Evolutionary conservation across 2,888 invertebrate species (phyloP).

Genomic region (Scelioninae gen. 1): DNA sequence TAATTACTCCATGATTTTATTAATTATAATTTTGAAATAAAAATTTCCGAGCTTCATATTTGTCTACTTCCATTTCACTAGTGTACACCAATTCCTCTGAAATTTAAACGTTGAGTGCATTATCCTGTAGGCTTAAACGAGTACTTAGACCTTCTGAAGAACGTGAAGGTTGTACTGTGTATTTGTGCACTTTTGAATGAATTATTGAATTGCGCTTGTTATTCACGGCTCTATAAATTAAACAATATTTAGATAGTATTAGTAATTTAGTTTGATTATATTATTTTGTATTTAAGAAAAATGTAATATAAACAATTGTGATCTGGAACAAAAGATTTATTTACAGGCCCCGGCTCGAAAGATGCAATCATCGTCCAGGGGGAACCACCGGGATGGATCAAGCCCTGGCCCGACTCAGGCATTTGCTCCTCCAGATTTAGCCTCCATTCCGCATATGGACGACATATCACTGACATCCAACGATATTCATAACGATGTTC

Average conservation of each 20-base stretch:
- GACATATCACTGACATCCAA: slow-evolving; percentile 77
- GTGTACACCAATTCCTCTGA: no score
- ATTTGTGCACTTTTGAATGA: no score
- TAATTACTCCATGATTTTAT: no score
- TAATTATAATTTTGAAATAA: no score
- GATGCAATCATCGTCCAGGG: slow-evolving; percentile 82
- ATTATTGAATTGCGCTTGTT: not conserved
- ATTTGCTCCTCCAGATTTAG: slow-evolving; percentile 82
- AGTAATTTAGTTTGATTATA: not conserved
- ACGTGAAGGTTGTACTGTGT: no score
- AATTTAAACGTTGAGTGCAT: no score
- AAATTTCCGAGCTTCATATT: no score
- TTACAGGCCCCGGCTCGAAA: slow-evolving; percentile 81
- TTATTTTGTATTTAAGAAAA: not conserved
- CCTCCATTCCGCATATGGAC: slow-evolving; percentile 83
- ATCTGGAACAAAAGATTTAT: slow-evolving; percentile 35
- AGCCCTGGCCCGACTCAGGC: slow-evolving; percentile 75
- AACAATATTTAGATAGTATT: no score
- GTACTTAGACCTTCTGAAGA: no score
- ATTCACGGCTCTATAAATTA: not conserved
- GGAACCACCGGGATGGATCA: slow-evolving; percentile 75
- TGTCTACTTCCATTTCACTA: no score
- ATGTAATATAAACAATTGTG: slow-evolving; percentile 1
- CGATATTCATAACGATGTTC: slow-evolving; percentile 72
- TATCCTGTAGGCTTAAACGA: no score